Conservation (phyloP, 2,113 vertebrate species). For the Hemiscyllium ocellatum region DNA sequence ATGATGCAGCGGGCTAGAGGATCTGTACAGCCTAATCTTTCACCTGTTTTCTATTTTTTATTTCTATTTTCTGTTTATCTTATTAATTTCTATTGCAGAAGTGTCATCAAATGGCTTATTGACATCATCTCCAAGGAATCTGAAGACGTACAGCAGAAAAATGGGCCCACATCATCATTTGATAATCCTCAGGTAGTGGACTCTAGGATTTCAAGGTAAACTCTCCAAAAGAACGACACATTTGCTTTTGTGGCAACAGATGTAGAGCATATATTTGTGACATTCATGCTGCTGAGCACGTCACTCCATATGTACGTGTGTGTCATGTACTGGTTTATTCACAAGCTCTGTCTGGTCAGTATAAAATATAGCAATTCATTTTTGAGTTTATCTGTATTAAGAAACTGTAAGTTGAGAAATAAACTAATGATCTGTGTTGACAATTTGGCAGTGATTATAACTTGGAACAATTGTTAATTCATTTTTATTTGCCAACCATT, state of each 20-base stretch:
- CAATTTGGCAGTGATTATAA: no score
- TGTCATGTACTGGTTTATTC: not conserved
- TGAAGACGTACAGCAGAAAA: slow-evolving; percentile 4
- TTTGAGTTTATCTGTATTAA: no score
- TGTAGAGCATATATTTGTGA: not conserved
- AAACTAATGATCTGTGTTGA: no score
- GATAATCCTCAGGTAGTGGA: not conserved
- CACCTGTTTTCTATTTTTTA: no score
- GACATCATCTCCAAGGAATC: slow-evolving; percentile 22
- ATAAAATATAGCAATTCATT: no score
- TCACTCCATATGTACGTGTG: not conserved
- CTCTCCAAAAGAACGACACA: not conserved
- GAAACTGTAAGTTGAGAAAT: no score
- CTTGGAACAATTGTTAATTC: no score
- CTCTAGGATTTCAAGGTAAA: slow-evolving; percentile 4
- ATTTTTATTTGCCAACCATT: no score
- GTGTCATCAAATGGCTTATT: slow-evolving; percentile 36
- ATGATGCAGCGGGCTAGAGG: no score
- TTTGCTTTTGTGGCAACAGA: not conserved
- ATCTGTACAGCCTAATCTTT: no score
- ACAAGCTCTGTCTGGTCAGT: not conserved
- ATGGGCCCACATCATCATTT: not conserved
- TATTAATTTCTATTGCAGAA: not conserved
- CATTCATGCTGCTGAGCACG: no score
- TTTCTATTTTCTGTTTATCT: not conserved